A percentile compares a stretch with the other conserved stretches of the same genome.
phyloP scores from a whole-genome alignment of 37 sponge, comb jelly and placozoan species.

The Hormiphora californensis region DNA sequence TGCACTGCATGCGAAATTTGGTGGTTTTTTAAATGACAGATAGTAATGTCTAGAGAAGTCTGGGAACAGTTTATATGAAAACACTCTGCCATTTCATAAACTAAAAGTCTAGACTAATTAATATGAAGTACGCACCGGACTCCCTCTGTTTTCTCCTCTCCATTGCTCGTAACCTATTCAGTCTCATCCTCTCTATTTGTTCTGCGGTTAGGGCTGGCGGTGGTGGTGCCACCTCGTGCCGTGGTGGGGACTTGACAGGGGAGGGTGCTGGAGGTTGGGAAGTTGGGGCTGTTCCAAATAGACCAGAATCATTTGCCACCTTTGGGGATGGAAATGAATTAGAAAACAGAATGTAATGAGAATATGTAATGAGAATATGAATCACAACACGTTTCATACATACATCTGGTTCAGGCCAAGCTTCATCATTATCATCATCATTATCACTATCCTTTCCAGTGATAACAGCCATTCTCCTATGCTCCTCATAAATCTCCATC shows the following conservation, averaged over 20 bases:
- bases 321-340: neutral
- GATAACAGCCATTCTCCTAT: neutral
- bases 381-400: too few species aligned
- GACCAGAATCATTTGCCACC: neutral
- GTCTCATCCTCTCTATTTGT: constrained; percentile 53
- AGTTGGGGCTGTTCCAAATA: neutral
- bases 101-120: neutral
- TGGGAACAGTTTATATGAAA: neutral
- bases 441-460: neutral
- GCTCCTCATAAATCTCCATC: constrained; percentile 49
- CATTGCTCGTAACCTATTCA: constrained; percentile 21
- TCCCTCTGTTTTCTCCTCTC: constrained; percentile 37
- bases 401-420: too few species aligned
- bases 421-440: constrained; percentile 15
- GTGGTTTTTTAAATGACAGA: neutral
- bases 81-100: too few species aligned
- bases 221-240: neutral
- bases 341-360: too few species aligned
- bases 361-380: too few species aligned
- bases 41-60: neutral
- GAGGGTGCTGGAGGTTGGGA: neutral
- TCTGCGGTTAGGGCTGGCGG: neutral
- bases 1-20: neutral
- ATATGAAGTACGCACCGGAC: neutral
- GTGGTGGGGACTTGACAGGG: neutral